A percentile compares a stretch with the other conserved stretches of the same genome.
These are phyloP conservation scores for Limnephilus auricula DNA, from an alignment of 2,888 invertebrate genomes.

Conservation along the genomic window DNA sequence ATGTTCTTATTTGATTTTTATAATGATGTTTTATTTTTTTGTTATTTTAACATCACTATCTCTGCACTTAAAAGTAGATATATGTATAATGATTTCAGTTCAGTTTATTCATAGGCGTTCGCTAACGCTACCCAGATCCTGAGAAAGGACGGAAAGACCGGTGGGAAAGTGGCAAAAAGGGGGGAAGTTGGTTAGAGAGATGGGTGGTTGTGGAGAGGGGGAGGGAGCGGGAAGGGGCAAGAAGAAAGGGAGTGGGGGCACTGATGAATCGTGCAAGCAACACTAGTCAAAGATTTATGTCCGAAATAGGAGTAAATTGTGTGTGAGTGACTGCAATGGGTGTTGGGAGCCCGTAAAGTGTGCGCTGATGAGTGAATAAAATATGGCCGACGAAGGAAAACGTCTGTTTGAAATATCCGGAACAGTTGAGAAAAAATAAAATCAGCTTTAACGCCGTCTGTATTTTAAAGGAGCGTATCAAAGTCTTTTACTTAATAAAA, in stretches of 20 bases:
- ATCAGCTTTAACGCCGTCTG: not conserved
- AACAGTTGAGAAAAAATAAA: slow-evolving; percentile 17
- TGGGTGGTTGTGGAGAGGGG: slow-evolving; percentile 56
- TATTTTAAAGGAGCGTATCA: not conserved
- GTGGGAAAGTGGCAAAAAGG: slow-evolving; percentile 63
- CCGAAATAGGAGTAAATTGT: slow-evolving; percentile 73
- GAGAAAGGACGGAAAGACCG: slow-evolving; percentile 66
- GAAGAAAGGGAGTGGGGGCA: slow-evolving; percentile 69
- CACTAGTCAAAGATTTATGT: slow-evolving; percentile 73
- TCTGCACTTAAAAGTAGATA: not conserved
- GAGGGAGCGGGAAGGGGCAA: slow-evolving; percentile 58
- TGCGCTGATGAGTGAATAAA: slow-evolving; percentile 68
- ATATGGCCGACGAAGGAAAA: slow-evolving; percentile 45
- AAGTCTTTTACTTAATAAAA: not conserved
- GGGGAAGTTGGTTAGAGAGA: slow-evolving; percentile 36
- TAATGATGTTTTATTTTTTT: not conserved
- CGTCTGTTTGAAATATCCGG: slow-evolving; percentile 27
- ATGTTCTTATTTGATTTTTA: too few species aligned
- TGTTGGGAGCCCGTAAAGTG: slow-evolving; percentile 73
- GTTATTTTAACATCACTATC: not conserved
- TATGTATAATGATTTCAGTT: not conserved
- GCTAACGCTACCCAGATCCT: slow-evolving; percentile 62
- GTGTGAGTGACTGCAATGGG: slow-evolving; percentile 72
- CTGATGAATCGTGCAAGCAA: slow-evolving; percentile 74
- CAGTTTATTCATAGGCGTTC: slow-evolving; percentile 5